These are phyloP conservation scores for Axis porcinus DNA, from an alignment of 2,113 vertebrate genomes.

Conservation along the genomic window DNA sequence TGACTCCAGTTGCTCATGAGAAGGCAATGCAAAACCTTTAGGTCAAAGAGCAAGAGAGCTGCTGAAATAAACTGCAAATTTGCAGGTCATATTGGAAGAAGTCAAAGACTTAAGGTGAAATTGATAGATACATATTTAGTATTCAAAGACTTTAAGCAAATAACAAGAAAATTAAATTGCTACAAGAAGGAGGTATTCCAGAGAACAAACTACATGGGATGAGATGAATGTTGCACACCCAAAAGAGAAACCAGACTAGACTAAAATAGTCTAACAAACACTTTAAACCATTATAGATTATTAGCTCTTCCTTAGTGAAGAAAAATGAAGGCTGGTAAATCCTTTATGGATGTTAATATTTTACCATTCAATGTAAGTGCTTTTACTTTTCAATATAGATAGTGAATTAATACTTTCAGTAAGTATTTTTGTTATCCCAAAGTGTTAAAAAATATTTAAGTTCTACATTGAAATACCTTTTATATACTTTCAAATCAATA, in stretches of 20 bases:
- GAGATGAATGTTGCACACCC: not conserved
- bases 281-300: not conserved
- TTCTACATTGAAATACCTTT: not conserved
- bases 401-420: not conserved
- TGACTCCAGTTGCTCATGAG: not conserved
- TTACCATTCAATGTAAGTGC: not conserved
- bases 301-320: not conserved
- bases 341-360: not conserved
- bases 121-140: not conserved
- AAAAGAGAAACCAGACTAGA: not conserved
- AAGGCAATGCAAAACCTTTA: not conserved
- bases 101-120: not conserved
- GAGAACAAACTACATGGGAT: not conserved
- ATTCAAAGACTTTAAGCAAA: not conserved
- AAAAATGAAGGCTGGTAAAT: not conserved
- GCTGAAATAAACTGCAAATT: not conserved
- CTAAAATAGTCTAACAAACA: not conserved
- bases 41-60: not conserved
- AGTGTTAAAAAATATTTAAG: not conserved
- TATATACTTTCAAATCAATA: conserved; percentile 32
- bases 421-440: not conserved
- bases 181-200: not conserved
- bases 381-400: conserved; percentile 13
- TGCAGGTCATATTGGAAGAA: not conserved
- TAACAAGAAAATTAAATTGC: not conserved